Conservation (phyloP, 2,797 vertebrate species). For the Catharus ustulatus region DNA sequence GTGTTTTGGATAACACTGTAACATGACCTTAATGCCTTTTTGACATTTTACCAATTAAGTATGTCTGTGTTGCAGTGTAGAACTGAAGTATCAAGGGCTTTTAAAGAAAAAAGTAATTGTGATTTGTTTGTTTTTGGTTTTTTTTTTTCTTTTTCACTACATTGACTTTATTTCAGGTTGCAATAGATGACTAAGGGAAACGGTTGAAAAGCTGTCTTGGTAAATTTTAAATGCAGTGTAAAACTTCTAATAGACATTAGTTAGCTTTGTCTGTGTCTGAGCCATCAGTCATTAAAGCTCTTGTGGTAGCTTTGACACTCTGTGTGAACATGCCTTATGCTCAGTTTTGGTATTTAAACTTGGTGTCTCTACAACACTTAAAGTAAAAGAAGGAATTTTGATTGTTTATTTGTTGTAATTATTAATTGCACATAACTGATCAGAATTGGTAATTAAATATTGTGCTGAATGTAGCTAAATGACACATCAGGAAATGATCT, state of each 20-base stretch:
- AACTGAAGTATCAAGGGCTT: neutral
- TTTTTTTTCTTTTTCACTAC: neutral
- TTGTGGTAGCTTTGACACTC: fast-evolving
- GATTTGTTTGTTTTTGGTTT: neutral
- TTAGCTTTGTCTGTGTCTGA: neutral
- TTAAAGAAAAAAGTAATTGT: neutral
- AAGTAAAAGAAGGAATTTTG: neutral
- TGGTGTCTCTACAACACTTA: neutral
- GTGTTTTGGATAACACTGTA: conserved; percentile 67
- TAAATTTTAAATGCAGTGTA: neutral
- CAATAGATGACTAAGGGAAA: neutral
- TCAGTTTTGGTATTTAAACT: neutral
- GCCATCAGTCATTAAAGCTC: neutral
- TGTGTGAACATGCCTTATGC: neutral
- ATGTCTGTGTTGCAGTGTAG: neutral
- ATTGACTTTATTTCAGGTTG: neutral
- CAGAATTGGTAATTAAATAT: neutral
- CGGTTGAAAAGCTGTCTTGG: neutral
- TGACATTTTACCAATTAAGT: conserved; percentile 69
- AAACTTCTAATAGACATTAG: neutral
- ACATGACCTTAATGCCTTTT: conserved; percentile 68
- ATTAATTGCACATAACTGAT: neutral
- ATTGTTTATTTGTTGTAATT: neutral
- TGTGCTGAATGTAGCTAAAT: neutral
- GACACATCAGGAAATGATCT: neutral